Conservation (phyloP, 92 coral and sea anemone species). For the Hydrozoanthus gracilis region DNA sequence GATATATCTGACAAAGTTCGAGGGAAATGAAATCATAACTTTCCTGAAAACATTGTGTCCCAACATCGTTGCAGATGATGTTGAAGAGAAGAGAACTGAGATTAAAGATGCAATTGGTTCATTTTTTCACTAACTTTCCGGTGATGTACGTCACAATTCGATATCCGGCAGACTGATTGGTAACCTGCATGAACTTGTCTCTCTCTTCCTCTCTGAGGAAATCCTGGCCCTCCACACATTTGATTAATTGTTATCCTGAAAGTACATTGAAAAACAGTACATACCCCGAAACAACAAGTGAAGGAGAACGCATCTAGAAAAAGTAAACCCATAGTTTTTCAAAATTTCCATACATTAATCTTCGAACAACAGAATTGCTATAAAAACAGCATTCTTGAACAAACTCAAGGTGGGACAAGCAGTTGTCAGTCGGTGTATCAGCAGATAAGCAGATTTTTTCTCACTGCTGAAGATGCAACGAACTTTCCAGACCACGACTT, state of each 20-base stretch:
- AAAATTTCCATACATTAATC: slow-evolving; percentile 47
- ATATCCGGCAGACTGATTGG: slow-evolving; percentile 30
- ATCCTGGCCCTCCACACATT: slow-evolving; percentile 31
- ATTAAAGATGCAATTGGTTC: slow-evolving; percentile 17
- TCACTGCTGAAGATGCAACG: no score
- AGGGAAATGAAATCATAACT: slow-evolving; percentile 2
- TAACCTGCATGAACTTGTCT: slow-evolving; percentile 41
- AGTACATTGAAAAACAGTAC: slow-evolving; percentile 23
- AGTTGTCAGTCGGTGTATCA: no score
- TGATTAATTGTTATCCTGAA: slow-evolving; percentile 21
- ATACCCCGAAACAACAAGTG: not conserved
- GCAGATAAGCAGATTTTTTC: no score
- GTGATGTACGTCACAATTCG: slow-evolving; percentile 35
- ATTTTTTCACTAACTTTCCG: slow-evolving; percentile 35
- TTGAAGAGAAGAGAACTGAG: slow-evolving; percentile 10
- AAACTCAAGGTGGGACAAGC: no score
- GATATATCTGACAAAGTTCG: slow-evolving; percentile 3
- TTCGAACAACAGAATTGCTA: slow-evolving; percentile 24
- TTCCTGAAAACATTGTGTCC: slow-evolving; percentile 40
- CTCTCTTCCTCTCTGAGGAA: slow-evolving; percentile 34
- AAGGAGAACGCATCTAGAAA: slow-evolving; percentile 23
- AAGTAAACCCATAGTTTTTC: slow-evolving; percentile 12
- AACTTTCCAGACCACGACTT: no score
- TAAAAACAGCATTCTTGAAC: no score
- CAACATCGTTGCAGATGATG: slow-evolving; percentile 38